Evolutionary conservation across 2,797 vertebrate genomes (phyloP).

Genomic region (Leptodactylus fallax): DNA sequence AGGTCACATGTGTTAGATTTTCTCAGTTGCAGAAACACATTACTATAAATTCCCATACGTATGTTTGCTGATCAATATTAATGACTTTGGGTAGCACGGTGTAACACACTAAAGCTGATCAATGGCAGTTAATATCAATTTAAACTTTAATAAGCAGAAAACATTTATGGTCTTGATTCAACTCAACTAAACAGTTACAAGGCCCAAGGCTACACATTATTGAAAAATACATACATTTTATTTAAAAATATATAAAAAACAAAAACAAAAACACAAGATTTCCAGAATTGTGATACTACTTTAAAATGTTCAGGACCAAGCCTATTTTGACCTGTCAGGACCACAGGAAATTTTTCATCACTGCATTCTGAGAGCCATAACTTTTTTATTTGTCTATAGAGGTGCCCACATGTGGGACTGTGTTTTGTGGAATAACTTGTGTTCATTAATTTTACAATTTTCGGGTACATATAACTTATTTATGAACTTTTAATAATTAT

Average conservation of each 20-base stretch:
- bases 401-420: no score
- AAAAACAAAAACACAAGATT: no score
- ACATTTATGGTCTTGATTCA: constrained; percentile 24
- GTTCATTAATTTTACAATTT: no score
- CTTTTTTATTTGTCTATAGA: no score
- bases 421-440: no score
- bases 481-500: no score
- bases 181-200: constrained; percentile 18
- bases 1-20: background rate
- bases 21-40: background rate
- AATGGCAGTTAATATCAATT: constrained; percentile 53
- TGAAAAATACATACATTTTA: background rate
- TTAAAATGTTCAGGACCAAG: no score
- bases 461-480: no score
- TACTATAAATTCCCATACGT: constrained; percentile 2
- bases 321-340: no score
- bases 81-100: constrained; percentile 1
- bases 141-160: constrained; percentile 48
- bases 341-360: no score
- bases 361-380: no score
- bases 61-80: constrained; percentile 48
- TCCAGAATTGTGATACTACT: no score
- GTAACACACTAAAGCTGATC: constrained; percentile 24
- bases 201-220: constrained; percentile 7
- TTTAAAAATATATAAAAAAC: background rate